phyloP scores from a whole-genome alignment of 2,113 vertebrate genomes.

The Sinocyclocheilus rhinocerous region DNA sequence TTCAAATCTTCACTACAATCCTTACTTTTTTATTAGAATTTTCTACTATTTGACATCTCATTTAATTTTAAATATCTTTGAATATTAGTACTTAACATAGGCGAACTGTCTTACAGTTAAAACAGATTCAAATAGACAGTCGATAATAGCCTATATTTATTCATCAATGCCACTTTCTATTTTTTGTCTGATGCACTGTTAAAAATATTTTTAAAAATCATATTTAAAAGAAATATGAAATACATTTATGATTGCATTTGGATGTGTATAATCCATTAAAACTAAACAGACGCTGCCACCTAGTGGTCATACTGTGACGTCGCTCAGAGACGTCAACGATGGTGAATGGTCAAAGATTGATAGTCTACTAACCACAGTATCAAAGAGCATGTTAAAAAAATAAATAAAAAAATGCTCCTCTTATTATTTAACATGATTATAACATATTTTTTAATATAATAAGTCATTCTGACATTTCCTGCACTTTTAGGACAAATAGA shows the following conservation, averaged over 20 bases:
- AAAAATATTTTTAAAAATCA: background rate
- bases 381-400: background rate
- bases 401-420: too few species aligned
- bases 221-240: background rate
- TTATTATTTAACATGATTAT: background rate
- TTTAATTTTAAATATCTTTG: background rate
- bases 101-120: background rate
- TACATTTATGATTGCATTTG: background rate
- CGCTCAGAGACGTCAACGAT: background rate
- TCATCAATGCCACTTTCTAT: background rate
- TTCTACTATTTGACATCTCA: background rate
- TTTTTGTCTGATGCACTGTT: background rate
- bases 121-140: background rate
- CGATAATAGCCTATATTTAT: background rate
- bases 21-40: background rate
- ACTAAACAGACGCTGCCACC: constrained; percentile 65
- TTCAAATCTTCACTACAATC: background rate
- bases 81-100: background rate
- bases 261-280: background rate
- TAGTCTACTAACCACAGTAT: background rate
- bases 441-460: too few species aligned
- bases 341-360: background rate
- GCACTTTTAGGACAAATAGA: too few species aligned
- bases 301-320: constrained; percentile 57
- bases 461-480: too few species aligned